A percentile compares a stretch with the other conserved stretches of the same genome.
These are phyloP conservation scores for Nyleta sp. DNA, from an alignment of 2,888 invertebrate species.

Conservation along the genomic window DNA sequence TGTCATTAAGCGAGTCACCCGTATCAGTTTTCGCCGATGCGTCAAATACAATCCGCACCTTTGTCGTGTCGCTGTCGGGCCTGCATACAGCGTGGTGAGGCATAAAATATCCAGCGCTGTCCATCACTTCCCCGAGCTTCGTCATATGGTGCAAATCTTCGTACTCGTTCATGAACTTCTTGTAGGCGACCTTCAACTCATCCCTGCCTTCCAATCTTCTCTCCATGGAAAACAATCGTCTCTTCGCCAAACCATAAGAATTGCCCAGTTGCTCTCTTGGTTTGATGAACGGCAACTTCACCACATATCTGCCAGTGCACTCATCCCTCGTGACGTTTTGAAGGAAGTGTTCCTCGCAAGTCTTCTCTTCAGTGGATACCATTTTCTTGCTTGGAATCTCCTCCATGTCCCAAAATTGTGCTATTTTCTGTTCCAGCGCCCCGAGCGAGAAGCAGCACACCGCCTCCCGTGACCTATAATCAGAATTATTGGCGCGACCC, in stretches of 20 bases:
- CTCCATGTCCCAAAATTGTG: constrained; percentile 69
- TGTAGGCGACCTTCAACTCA: too few species aligned
- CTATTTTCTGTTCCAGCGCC: neutral
- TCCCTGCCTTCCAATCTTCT: too few species aligned
- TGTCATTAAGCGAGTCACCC: constrained; percentile 29
- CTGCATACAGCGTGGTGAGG: constrained; percentile 26
- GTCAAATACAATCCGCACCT: constrained; percentile 22
- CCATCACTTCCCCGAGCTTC: neutral
- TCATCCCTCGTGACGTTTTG: constrained; percentile 62
- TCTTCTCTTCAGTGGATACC: constrained; percentile 63
- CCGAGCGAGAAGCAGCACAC: constrained; percentile 16
- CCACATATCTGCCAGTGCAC: constrained; percentile 57
- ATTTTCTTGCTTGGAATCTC: constrained; percentile 54
- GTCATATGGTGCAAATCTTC: too few species aligned
- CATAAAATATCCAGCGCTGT: constrained; percentile 17
- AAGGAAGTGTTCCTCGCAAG: constrained; percentile 67
- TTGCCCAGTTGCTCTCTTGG: too few species aligned
- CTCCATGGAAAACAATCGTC: too few species aligned
- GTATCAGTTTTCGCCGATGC: constrained; percentile 21
- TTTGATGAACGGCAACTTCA: constrained; percentile 38
- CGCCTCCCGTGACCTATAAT: neutral
- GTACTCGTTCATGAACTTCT: too few species aligned
- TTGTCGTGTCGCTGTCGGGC: constrained; percentile 21
- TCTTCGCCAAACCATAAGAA: too few species aligned
- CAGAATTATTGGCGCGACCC: constrained; percentile 3